Conservation (phyloP, 2,113 vertebrate species). For the Emberiza fucata region DNA sequence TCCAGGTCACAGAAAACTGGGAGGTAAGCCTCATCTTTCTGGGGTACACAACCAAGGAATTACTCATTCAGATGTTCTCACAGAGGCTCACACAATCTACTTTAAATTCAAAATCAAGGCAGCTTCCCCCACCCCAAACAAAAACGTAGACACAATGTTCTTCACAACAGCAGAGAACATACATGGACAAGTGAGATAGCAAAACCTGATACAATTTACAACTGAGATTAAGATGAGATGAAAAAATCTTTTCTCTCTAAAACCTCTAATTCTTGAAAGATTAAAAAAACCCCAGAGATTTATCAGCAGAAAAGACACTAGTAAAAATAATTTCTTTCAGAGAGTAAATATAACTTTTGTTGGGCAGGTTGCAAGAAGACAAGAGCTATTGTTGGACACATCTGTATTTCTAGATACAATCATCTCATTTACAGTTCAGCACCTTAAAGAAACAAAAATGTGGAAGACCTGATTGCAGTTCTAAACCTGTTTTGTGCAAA, state of each 20-base stretch:
- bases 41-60: neutral
- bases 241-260: neutral
- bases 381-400: neutral
- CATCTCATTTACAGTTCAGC: neutral
- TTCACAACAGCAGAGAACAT: neutral
- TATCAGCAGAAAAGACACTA: neutral
- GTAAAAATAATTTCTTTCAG: neutral
- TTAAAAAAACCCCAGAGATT: neutral
- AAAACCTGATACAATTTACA: neutral
- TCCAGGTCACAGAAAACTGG: neutral
- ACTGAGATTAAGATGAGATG: neutral
- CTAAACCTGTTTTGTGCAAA: neutral
- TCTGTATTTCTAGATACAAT: neutral
- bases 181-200: neutral
- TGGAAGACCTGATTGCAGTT: neutral
- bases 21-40: neutral
- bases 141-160: neutral
- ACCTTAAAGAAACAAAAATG: neutral
- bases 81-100: neutral
- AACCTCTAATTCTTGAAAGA: neutral
- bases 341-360: neutral
- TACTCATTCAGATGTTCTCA: neutral
- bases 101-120: neutral
- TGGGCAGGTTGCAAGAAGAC: neutral
- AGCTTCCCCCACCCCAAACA: neutral